Conservation (phyloP, 37 sponge, comb jelly and placozoan genomes). For the Hormiphora californensis region DNA sequence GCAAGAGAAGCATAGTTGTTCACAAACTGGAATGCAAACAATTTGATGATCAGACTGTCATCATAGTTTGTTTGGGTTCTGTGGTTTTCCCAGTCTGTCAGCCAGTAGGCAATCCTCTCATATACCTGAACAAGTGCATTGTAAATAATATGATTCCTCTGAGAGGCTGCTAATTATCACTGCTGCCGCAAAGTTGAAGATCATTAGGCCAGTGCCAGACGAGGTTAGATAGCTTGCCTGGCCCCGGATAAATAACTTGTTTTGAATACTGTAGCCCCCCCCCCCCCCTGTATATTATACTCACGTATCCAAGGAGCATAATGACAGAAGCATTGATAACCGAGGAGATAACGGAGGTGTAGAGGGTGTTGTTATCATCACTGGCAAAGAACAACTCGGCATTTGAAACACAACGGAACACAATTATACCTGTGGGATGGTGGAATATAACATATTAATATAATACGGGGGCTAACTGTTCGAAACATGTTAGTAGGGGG, state of each 20-base stretch:
- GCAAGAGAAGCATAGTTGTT: slow-evolving; percentile 65
- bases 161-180: no score
- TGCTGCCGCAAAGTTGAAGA: no score
- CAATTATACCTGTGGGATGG: background rate
- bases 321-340: background rate
- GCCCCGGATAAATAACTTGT: no score
- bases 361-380: slow-evolving; percentile 3
- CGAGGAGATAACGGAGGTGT: slow-evolving; percentile 10
- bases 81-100: slow-evolving; percentile 58
- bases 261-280: no score
- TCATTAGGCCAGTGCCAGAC: no score
- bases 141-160: no score
- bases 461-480: no score
- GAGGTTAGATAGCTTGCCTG: no score
- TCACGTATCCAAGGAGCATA: slow-evolving; percentile 9
- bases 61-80: slow-evolving; percentile 64
- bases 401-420: background rate
- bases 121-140: background rate
- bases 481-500: no score
- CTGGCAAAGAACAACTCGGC: background rate
- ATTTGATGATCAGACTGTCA: slow-evolving; percentile 58
- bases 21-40: slow-evolving; percentile 66
- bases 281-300: no score
- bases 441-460: no score
- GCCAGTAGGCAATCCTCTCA: background rate